Conservation (phyloP, 2,888 invertebrate genomes). For the Trichopria drosophilae region DNA sequence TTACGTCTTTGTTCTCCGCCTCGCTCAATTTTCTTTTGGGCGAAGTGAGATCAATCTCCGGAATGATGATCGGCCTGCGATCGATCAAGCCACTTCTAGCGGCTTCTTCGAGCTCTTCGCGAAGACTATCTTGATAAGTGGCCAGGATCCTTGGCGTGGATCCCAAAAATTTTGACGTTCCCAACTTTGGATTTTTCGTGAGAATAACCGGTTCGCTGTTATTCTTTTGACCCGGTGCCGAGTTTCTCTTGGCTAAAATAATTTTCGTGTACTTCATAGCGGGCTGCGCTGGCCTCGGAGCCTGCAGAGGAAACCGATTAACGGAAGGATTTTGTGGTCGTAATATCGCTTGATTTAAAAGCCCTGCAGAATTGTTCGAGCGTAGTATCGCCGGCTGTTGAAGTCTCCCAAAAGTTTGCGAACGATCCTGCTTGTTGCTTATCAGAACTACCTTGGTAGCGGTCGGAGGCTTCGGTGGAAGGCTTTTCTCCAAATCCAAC, state of each 20-base stretch:
- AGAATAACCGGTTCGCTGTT: slow-evolving; percentile 45
- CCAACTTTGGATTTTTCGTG: slow-evolving; percentile 44
- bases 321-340: slow-evolving; percentile 36
- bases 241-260: slow-evolving; percentile 59
- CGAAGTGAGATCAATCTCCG: too few species aligned
- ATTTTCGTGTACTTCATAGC: slow-evolving; percentile 61
- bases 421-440: slow-evolving; percentile 51
- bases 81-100: too few species aligned
- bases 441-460: slow-evolving; percentile 52
- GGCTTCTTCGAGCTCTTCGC: too few species aligned
- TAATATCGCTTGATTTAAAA: slow-evolving; percentile 14
- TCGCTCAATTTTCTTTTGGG: too few species aligned
- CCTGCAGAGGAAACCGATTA: slow-evolving; percentile 17
- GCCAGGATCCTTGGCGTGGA: too few species aligned
- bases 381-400: slow-evolving; percentile 31
- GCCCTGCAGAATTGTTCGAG: slow-evolving; percentile 34
- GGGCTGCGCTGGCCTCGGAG: slow-evolving; percentile 35
- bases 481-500: slow-evolving; percentile 28
- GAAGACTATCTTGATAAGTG: too few species aligned
- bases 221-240: slow-evolving; percentile 34
- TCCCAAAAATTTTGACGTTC: slow-evolving; percentile 32
- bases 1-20: too few species aligned
- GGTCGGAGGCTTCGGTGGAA: slow-evolving; percentile 19
- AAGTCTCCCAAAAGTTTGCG: slow-evolving; percentile 36
- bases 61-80: too few species aligned